Evolutionary conservation across 1,140 invertebrate genomes (phyloP), one percentile per base, ranked within the genome.

Genomic region (Anthonomus grandis): DNA sequence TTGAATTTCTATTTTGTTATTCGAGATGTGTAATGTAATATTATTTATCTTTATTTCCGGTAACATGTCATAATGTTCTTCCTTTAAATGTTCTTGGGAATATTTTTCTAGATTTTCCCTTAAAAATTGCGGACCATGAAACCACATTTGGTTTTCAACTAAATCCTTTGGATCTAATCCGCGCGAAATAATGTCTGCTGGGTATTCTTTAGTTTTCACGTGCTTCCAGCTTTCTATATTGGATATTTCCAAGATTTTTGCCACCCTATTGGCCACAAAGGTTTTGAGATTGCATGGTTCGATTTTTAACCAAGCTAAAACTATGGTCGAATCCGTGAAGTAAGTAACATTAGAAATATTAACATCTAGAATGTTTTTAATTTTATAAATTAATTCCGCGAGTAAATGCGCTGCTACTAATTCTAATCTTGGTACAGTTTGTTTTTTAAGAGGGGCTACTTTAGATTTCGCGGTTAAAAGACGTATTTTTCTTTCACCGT

Each of bases 261-360:
- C 24, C 8, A 75, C 64, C 15, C 74, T 48, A 58, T 74, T 70
- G 5, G 67, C 60, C 6, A 75, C 64, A 54, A 74, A 75, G 0
- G 59, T 59, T 49, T 69, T 66, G 18, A 71, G 58, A 9, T 45
- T 46, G 12, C 22, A 37, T 17, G 68, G 52, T 12, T 64, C 44
- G 12, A 54, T 63, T 1, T 50, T 52, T 24, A 72, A 42, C 51
- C 62, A 62, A n/a, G 57, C 59, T 15, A 77, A 46, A 1, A 73
- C 71, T 0, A 76, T 69, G 0, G 68, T 74, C 1, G 73, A 75
- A 53, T 78, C 73, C 2, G 66, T 68, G 73, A 75, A 77, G 52
- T 69, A 70, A 38, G 24, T 56, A 6, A 37, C 15, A 10, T 67
- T 42, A 1, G 37, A 22, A 37, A 59, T 38, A 5, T 24, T 15